Base-by-base conservation (phyloP, 2,888 invertebrate genomes). In the Brachypalpus laphriformis region DNA sequence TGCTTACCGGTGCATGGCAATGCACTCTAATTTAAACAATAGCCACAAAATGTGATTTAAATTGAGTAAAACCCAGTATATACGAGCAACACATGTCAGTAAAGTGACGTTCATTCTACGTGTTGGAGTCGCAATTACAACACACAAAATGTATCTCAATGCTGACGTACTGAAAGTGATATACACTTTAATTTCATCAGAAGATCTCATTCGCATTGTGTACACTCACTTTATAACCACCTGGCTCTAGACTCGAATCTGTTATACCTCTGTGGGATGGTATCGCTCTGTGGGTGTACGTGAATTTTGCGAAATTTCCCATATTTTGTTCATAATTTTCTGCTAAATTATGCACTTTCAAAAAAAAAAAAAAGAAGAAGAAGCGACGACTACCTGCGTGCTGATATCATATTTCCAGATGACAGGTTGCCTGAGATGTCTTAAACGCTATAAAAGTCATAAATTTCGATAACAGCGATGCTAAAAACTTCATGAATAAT, bases 151-250 rank as follows among this genome's bases (percentile, higher is more conserved):
- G 65, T 57, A 54, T 71, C 82, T 59, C 51, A 54, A 22, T 42
- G 51, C 37, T 74, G 54, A 81, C 75, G 70, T 57, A 25, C 59
- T 56, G 82, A 77, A 82, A 72, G 47, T 68, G 66, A 82, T 82
- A 70, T 22, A 42, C 40, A 40, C 45, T 51, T 51, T 31, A 72
- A 72, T 77, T 82, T 77, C 77, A 61, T 71, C 77, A 82, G 66
- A 66, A 66, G 77, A 82, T 82, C 71, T 61, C 71, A 42, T 63
- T 54, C 56, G 59, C 49, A 25, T 14, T 49, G 22, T 20, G 25
- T 45, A 28, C 42, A 31, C 31, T 47, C 22, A 34, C 47, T 28
- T 31, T 18, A 20, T 18, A 14, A 5, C 56, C 34, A 25, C 9
- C 1, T 14, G 31, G 7, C 7, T 18, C 8, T 16, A 42, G 42